Percentiles rank a stretch among this genome's conserved stretches.
Conservation (phyloP, 2,113 vertebrate species). For the Tricholaema leucomelas region DNA sequence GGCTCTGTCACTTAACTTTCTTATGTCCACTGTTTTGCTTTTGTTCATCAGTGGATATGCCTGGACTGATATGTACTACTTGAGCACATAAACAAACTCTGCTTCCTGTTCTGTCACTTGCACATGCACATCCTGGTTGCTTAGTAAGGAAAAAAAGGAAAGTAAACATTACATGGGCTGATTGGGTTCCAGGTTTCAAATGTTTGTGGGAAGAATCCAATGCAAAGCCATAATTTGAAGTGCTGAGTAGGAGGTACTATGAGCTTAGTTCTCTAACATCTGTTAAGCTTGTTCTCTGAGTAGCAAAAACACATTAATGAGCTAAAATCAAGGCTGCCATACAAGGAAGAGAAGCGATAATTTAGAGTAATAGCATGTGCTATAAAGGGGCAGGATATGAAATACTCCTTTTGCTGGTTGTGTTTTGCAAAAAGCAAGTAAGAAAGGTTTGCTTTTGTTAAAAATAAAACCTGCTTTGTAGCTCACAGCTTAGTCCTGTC, state of each 20-base stretch:
- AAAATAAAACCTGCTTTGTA: neutral
- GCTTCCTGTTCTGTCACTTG: neutral
- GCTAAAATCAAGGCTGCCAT: conserved; percentile 39
- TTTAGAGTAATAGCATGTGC: neutral
- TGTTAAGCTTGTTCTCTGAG: conserved; percentile 55
- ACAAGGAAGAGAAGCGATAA: conserved; percentile 24
- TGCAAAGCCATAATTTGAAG: conserved; percentile 65
- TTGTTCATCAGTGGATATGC: neutral
- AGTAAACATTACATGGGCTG: conserved; percentile 51
- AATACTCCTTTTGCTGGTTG: conserved; percentile 24
- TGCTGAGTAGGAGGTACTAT: conserved; percentile 65
- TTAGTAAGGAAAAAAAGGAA: conserved; percentile 66
- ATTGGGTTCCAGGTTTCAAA: conserved; percentile 57
- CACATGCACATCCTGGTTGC: conserved; percentile 42
- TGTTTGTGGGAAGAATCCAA: conserved; percentile 62
- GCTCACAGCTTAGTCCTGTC: conserved; percentile 32
- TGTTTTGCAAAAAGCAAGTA: conserved; percentile 17
- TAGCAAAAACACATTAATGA: conserved; percentile 60
- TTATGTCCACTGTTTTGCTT: neutral
- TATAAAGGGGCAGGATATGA: conserved; percentile 13
- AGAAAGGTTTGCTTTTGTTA: neutral
- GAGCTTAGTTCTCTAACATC: conserved; percentile 61
- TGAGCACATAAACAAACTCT: neutral
- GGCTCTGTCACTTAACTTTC: neutral
- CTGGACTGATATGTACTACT: neutral